Evolutionary conservation across 2,113 vertebrate species (phyloP).

Genomic region (Entelurus aequoreus): DNA sequence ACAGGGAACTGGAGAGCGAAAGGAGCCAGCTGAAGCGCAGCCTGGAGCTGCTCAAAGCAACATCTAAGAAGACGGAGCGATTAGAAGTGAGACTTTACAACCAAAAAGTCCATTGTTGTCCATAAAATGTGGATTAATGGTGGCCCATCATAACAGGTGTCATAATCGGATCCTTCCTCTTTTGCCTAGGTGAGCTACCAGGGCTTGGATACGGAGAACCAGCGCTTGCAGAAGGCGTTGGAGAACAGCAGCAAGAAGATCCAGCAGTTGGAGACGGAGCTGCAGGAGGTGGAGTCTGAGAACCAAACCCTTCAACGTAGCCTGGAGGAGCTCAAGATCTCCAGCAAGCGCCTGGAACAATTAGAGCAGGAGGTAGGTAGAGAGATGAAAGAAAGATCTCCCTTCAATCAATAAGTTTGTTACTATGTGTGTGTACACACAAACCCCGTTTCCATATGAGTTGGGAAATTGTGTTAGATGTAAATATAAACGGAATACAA

Average conservation of each 20-base stretch:
- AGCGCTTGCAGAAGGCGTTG: conserved; percentile 90
- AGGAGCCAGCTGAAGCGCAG: conserved; percentile 86
- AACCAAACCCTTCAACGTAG: conserved; percentile 89
- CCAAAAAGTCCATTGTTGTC: neutral
- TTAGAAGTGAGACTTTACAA: conserved; percentile 71
- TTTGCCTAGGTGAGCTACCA: conserved; percentile 84
- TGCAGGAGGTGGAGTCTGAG: conserved; percentile 90
- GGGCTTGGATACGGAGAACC: conserved; percentile 94
- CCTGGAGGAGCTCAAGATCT: conserved; percentile 95
- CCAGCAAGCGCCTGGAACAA: conserved; percentile 92
- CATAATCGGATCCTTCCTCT: conserved; percentile 21
- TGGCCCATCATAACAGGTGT: conserved; percentile 17
- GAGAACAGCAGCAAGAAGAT: conserved; percentile 97
- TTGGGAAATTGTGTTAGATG: no score
- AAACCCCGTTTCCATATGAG: no score
- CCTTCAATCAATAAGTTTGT: neutral
- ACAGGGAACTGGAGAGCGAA: conserved; percentile 90
- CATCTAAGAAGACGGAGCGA: conserved; percentile 89
- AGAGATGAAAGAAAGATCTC: neutral
- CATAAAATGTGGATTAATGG: neutral
- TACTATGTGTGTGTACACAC: no score
- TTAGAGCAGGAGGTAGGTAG: conserved; percentile 81
- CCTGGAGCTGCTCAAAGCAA: conserved; percentile 90
- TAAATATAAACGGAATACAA: no score
- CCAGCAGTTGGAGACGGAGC: conserved; percentile 87